Base-by-base conservation (phyloP, 2,797 vertebrate genomes). In the Selene dorsalis region DNA sequence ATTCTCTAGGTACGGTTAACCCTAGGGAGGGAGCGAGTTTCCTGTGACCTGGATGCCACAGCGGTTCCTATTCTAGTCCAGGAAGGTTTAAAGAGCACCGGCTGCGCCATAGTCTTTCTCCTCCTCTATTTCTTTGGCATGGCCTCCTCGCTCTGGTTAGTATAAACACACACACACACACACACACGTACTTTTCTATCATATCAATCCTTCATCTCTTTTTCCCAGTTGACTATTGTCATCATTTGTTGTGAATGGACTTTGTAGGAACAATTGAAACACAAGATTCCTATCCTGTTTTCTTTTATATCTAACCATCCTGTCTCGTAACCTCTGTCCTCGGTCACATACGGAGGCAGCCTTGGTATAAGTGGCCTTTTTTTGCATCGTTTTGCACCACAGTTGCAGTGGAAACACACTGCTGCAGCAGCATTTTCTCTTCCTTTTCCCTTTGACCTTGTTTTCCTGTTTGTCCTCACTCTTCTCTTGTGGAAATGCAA, bases 111-210 rank as follows among this genome's bases (percentile, higher is more conserved):
- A 70, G 98, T 99, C 94, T 99, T 99, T 94, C 96, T 99, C 86
- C 95, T 99, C 84, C 97, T 98, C 92, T 99, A 99, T 91, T 99
- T 99, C 94, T 99, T 99, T 30, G 98, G 98, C 90, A 99, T 99
- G 98, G 98, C 98, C 61, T 98, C 98, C 92, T 99, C 98, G 82
- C 97, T 99, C 90, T 99, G 98, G 98, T 99, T 90, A 93, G 91
- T 84, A 63, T 38, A 77, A 78, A 70, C 64, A 73, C 38, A 69
- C 28, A 32, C 55, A 13, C 26, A 35, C 16, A 16, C 48, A 73
- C 38, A 69, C 20, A 45, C 18, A 45, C 60, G 71, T 41, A 70
- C 60, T 50, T 26, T 39, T 58, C 59, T 26, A 30, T 48, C 56
- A 8, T 47, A 74, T 84, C 50, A 82, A 38, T 77, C 79, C 72